Base-by-base conservation (phyloP, 1,140 invertebrate genomes). In the Leptopilina boulardi region DNA sequence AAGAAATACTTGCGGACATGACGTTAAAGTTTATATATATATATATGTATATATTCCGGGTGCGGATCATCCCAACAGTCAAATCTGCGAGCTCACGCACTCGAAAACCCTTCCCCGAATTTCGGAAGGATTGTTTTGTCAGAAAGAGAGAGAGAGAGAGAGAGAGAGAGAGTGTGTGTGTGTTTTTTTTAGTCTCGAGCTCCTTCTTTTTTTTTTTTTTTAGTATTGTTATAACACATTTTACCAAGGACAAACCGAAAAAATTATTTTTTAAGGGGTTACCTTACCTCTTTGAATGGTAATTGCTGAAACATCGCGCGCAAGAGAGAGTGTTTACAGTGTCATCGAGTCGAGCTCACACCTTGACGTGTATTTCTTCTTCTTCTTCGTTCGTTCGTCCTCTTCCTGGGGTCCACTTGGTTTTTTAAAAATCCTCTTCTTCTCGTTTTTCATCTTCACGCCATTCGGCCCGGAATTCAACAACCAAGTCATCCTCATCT, bases 311-410 rank as follows among this genome's bases (percentile, higher is more conserved):
- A 89, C 88, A 88, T 83, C 82, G 54, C 9, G 30, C n/a, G n/a
- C n/a, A n/a, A n/a, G n/a, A n/a, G n/a, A 82, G 78, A 88, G 84
- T 89, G 85, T 89, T 89, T 88, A 86, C 87, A 87, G 81, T 89
- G 86, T 89, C 87, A 88, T 89, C 83, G 83, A 87, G 80, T 84
- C 82, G 87, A 86, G 85, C 82, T 87, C 87, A 86, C 87, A 88
- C 86, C 86, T 89, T 79, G 76, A 71, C 70, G 5, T 38, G 34
- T 8, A n/a, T n/a, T n/a, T n/a, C n/a, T n/a, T n/a, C n/a, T n/a
- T n/a, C n/a, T n/a, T n/a, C n/a, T n/a, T n/a, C 34, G 34, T 38
- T 9, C 6, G 2, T 34, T 34, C 30, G 78, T 30, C n/a, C 19
- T 51, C 42, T 76, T 77, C 74, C 26, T 73, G 44, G 13, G n/a